A percentile compares a stretch with the other conserved stretches of the same genome.
Evolutionary conservation across 2,888 invertebrate genomes (phyloP).

Genomic region (Pachydiplax longipennis): DNA sequence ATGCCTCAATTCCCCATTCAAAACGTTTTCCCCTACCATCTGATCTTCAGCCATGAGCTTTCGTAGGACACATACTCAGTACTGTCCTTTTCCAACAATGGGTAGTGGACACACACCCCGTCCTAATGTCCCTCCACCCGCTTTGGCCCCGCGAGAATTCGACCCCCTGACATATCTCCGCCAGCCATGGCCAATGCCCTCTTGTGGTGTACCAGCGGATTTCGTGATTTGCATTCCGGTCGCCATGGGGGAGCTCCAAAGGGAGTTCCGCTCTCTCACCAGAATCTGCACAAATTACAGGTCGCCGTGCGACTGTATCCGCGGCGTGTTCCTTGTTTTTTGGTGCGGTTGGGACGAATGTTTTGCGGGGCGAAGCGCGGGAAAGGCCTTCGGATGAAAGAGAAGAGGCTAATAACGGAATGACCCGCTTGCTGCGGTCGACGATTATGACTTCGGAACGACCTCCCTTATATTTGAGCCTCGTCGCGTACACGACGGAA

Average conservation of each 20-base stretch:
- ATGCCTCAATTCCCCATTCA: neutral
- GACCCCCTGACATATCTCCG: neutral
- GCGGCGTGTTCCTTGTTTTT: neutral
- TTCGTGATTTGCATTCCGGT: slow-evolving; percentile 44
- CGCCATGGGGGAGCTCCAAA: neutral
- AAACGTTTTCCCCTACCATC: neutral
- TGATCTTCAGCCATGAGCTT: neutral
- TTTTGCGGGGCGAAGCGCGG: neutral
- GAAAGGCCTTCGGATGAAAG: neutral
- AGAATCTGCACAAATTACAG: slow-evolving; percentile 38
- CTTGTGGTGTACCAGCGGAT: slow-evolving; percentile 21
- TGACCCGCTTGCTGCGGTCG: neutral
- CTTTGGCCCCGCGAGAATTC: slow-evolving; percentile 25
- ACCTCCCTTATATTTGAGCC: neutral
- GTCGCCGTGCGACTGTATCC: neutral
- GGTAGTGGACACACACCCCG: neutral
- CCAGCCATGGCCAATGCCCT: neutral
- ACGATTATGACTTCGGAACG: neutral
- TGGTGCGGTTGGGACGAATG: neutral
- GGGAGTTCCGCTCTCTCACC: neutral
- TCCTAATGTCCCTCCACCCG: slow-evolving; percentile 2
- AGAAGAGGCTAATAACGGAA: neutral
- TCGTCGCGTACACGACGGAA: no score
- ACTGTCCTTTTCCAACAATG: neutral
- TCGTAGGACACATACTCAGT: neutral